Base-by-base conservation (phyloP, 2,888 invertebrate species). In the Xanthorhoe spadicearia region DNA sequence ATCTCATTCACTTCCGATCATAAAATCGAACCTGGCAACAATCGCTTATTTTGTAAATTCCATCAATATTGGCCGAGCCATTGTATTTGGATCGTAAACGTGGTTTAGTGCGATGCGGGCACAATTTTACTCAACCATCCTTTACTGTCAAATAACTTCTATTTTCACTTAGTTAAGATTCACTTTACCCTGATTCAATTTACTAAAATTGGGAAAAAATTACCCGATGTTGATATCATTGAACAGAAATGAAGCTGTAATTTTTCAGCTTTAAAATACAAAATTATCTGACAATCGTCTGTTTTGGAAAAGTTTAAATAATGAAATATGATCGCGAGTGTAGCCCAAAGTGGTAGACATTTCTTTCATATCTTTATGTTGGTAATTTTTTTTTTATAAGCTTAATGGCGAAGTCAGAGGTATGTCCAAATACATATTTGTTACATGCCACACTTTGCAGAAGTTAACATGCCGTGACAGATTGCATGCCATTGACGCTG, bases 11-110 rank as follows among this genome's bases (percentile, higher is more conserved):
- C 38, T 56, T 56, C 9, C 32, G n/a, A 35, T 35, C 49, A 58
- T 38, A 50, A 46, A 52, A 53, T 28, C 4, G 38, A 43, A 52
- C 38, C 51, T 51, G 35, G 51, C 49, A 7, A 32, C 59, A 60
- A 61, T 53, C 46, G 28, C 17, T 61, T 53, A 48, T 61, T 61
- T 53, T 48, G 53, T 48, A 32, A 61, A 53, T 53, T 61, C 53
- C 17, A 46, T 53, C 61, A 61, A 53, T 61, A 53, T 53, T 53
- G 53, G 53, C 17, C 32, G 32, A 48, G 51, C 51, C 23, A 53
- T 61, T 53, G 61, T 61, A 48, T 46, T 46, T 18, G 35, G 10
- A 17, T 53, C 61, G 61, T 59, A 59, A 59, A 51, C 19, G 50
- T 59, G 50, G 50, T 59, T 59, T 59, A 58, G 17, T 49, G 49